Evolutionary conservation across 2,888 invertebrate genomes (phyloP).

Genomic region (Leptura quadrifasciata): DNA sequence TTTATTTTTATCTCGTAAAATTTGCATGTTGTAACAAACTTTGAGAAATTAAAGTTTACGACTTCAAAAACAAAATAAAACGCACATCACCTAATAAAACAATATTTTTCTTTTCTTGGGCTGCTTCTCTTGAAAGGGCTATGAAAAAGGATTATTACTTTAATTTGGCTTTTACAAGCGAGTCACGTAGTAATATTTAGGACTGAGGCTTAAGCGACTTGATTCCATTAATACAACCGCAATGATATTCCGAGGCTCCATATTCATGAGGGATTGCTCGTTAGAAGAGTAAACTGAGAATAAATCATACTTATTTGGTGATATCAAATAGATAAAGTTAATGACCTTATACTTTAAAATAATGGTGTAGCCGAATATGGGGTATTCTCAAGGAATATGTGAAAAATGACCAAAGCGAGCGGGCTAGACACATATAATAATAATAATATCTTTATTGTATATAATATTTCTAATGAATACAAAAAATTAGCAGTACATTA

Average conservation of each 20-base stretch:
- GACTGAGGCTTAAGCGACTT: not conserved
- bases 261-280: not conserved
- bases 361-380: no score
- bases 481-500: no score
- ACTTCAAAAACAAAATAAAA: conserved; percentile 27
- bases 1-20: conserved; percentile 41
- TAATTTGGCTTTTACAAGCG: not conserved
- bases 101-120: conserved; percentile 11
- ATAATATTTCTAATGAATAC: no score
- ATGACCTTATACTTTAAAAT: no score
- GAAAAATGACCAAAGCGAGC: no score
- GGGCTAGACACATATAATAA: no score
- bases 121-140: not conserved
- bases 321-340: no score
- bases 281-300: not conserved
- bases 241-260: not conserved
- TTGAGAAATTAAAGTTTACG: conserved; percentile 27
- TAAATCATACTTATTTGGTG: not conserved
- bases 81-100: conserved; percentile 17
- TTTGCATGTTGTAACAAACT: conserved; percentile 43
- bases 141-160: not conserved
- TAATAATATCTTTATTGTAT: no score
- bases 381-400: no score
- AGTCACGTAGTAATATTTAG: conserved; percentile 1
- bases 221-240: conserved; percentile 2